These are phyloP conservation scores for Amphipoea oculea DNA, from an alignment of 2,888 invertebrate genomes.

Conservation along the genomic window DNA sequence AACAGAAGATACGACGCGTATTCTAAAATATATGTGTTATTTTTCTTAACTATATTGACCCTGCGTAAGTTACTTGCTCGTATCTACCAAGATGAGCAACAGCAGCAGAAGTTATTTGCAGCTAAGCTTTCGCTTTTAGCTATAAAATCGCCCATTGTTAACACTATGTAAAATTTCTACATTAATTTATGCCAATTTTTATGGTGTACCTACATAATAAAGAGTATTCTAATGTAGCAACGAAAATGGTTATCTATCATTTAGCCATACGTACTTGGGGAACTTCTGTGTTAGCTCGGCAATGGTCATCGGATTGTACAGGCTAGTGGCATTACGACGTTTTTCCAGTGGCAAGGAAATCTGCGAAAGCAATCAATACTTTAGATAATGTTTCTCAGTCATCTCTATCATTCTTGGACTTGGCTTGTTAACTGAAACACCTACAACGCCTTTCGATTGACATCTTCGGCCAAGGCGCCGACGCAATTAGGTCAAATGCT, in stretches of 20 bases:
- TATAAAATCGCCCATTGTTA: background rate
- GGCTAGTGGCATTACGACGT: slow-evolving; percentile 96
- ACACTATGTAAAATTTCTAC: no score
- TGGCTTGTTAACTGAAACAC: background rate
- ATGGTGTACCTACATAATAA: background rate
- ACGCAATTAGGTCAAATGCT: slow-evolving; percentile 71
- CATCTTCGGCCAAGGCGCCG: slow-evolving; percentile 58
- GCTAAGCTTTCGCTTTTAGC: background rate
- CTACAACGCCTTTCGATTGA: slow-evolving; percentile 68
- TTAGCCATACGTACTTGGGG: slow-evolving; percentile 86
- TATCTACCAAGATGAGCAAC: background rate
- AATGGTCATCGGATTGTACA: slow-evolving; percentile 98
- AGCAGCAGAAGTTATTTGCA: no score
- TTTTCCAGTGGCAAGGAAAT: slow-evolving; percentile 97
- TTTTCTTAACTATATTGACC: background rate
- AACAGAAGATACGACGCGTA: background rate
- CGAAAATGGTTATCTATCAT: background rate
- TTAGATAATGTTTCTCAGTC: background rate
- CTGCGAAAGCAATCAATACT: slow-evolving; percentile 83
- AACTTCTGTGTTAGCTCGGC: slow-evolving; percentile 93
- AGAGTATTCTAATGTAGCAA: background rate
- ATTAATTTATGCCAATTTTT: background rate
- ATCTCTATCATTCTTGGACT: background rate
- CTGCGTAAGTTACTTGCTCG: no score
- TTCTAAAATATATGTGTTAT: background rate